phyloP scores from a whole-genome alignment of 2,113 vertebrate species.

The Heloderma charlesbogerti region DNA sequence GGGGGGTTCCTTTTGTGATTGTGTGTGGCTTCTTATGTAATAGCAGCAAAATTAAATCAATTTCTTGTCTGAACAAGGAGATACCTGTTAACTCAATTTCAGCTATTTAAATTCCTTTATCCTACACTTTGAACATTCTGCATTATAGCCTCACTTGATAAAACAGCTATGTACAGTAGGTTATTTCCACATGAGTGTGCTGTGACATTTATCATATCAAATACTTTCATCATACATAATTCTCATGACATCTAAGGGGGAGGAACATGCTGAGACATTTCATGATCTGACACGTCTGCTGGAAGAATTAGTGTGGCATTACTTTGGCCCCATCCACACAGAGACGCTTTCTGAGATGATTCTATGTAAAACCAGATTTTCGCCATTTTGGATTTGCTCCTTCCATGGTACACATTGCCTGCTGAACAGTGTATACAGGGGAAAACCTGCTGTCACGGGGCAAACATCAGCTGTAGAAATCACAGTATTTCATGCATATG shows the following conservation, averaged over 20 bases:
- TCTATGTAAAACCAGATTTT: too few species aligned
- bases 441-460: too few species aligned
- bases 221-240: slow-evolving; percentile 25
- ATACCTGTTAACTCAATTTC: slow-evolving; percentile 8
- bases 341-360: too few species aligned
- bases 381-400: too few species aligned
- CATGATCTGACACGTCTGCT: slow-evolving; percentile 3
- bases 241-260: background rate
- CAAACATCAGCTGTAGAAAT: too few species aligned
- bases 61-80: background rate
- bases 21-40: background rate
- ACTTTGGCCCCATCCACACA: too few species aligned
- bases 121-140: background rate
- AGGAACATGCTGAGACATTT: background rate
- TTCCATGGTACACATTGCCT: too few species aligned
- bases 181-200: background rate
- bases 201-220: slow-evolving; percentile 20
- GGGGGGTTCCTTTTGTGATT: slow-evolving; percentile 15
- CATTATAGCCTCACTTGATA: background rate
- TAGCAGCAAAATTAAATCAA: slow-evolving; percentile 30
- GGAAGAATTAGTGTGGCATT: background rate
- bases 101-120: slow-evolving; percentile 40
- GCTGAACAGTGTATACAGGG: too few species aligned
- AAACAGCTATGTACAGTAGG: background rate
- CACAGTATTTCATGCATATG: too few species aligned